Conservation (phyloP, 2,888 invertebrate genomes). For the Tridacna gigas region DNA sequence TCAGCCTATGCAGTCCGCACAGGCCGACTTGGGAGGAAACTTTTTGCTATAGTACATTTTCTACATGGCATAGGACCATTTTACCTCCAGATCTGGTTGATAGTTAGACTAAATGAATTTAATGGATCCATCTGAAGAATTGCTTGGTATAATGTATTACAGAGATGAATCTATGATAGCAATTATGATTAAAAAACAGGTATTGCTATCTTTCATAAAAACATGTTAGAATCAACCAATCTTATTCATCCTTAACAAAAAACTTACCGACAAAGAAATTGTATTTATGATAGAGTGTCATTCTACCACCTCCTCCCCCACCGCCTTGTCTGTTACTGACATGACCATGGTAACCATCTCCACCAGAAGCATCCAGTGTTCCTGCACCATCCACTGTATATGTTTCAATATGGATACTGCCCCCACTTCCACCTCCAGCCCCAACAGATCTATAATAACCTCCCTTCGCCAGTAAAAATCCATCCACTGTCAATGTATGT, state of each 20-base stretch:
- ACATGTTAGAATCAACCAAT: no score
- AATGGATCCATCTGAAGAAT: no score
- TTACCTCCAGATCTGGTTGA: no score
- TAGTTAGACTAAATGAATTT: no score
- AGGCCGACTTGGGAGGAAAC: no score
- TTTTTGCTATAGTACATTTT: no score
- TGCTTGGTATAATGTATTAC: no score
- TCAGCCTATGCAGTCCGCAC: no score
- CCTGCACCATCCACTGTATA: slow-evolving; percentile 74
- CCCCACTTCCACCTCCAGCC: slow-evolving; percentile 78
- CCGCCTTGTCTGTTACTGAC: slow-evolving; percentile 65
- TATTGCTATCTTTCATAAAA: no score
- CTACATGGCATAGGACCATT: no score
- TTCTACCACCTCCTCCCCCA: slow-evolving; percentile 76
- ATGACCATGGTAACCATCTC: slow-evolving; percentile 66
- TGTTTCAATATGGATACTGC: slow-evolving; percentile 70
- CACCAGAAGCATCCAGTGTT: slow-evolving; percentile 70
- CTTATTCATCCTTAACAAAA: not conserved
- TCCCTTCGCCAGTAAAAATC: slow-evolving; percentile 65
- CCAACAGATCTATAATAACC: slow-evolving; percentile 70
- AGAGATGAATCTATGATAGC: no score
- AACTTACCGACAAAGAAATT: slow-evolving; percentile 75
- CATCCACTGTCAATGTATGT: slow-evolving; percentile 73
- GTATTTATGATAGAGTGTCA: slow-evolving; percentile 73
- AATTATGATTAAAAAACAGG: no score